Evolutionary conservation across 2,113 vertebrate species (phyloP), one percentile per base, ranked within the genome.

Genomic region (Perca schrenkii): DNA sequence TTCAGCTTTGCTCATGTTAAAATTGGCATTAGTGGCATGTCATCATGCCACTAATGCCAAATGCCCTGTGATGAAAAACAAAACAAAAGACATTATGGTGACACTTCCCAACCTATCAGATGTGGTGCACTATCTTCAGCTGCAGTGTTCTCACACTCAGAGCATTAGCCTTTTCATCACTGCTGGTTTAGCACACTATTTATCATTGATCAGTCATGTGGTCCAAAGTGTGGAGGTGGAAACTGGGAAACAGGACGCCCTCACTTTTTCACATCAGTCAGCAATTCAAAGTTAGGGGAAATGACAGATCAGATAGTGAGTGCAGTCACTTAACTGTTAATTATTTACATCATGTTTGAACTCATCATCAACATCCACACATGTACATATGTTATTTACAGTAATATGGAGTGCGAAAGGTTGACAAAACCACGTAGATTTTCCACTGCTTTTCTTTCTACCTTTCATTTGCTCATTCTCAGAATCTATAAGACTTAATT

Each of bases 261-360:
- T 82, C 60, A 22, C 25, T 68, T 68, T 85, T 86, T 76, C 28
- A 0, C 67, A 6, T 43, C 61, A 67, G 36, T 82, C 75, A 87
- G 57, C 85, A 52, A 4, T 46, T 56, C n/a, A 49, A 56, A 63
- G 63, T 80, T 11, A 74, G 14, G 34, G 77, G 83, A 90, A 88
- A 79, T 85, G 57, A 25, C 34, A 80, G 74, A 94, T 93, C 91
- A 91, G 92, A 94, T 92, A 90, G 6, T 5, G 22, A 77, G 46
- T 16, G 17, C 21, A 22, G 21, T 60, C n/a, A 25, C 15, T 64
- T 19, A 13, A 10, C 31, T 7, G 15, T 14, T 4, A 57, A 22
- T 3, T 0, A 4, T 83, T 60, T 61, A 8, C 25, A 28, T 31
- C 2, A 1, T 36, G 21, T 62, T 53, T 19, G 5, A 82, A 66